These are phyloP conservation scores for Napeogenes inachia DNA, from an alignment of 2,888 invertebrate species.

Conservation along the genomic window DNA sequence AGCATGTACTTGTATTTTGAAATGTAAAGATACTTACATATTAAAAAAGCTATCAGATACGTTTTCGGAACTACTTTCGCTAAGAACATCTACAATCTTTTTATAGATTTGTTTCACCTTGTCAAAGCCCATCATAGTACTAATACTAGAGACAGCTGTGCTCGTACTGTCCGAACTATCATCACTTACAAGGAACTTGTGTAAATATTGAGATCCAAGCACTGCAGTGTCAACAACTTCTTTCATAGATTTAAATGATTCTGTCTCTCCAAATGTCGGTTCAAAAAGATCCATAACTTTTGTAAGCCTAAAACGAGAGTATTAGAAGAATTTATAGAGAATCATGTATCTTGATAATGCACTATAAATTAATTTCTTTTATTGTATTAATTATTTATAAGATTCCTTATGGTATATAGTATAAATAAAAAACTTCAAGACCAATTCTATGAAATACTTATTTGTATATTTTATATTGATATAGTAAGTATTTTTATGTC, in stretches of 20 bases:
- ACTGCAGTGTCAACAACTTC: conserved; percentile 49
- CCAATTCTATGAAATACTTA: too few relatives aligned
- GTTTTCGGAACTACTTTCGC: conserved; percentile 36
- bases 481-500: too few relatives aligned
- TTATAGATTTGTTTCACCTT: conserved; percentile 40
- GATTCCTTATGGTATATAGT: too few relatives aligned
- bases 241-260: conserved; percentile 50
- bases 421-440: too few relatives aligned
- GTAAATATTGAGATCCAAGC: conserved; percentile 49
- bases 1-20: neutral
- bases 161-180: conserved; percentile 30
- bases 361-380: too few relatives aligned
- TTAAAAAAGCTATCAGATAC: conserved; percentile 49
- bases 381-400: too few relatives aligned
- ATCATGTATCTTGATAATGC: too few relatives aligned
- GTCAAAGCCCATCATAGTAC: conserved; percentile 31
- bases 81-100: conserved; percentile 42
- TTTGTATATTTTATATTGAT: too few relatives aligned
- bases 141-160: conserved; percentile 26
- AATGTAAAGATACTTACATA: conserved; percentile 51
- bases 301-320: conserved; percentile 43
- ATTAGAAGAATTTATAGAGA: neutral
- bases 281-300: conserved; percentile 58
- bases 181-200: conserved; percentile 43
- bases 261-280: conserved; percentile 60